Evolutionary conservation across 2,797 vertebrate species (phyloP).

Genomic region (Clamator glandarius): DNA sequence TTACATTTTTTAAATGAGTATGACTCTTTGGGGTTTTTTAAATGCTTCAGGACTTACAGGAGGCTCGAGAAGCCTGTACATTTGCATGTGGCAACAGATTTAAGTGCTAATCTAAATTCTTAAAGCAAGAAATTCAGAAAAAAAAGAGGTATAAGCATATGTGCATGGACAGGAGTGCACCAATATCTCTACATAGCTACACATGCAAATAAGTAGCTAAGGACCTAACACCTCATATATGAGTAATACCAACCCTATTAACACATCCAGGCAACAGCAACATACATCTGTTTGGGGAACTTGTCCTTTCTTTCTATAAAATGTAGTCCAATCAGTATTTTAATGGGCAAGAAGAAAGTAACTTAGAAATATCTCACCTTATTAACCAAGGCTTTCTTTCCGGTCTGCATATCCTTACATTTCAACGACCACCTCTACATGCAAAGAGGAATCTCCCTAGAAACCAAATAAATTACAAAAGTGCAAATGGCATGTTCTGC

Average conservation of each 20-base stretch:
- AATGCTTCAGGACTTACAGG: neutral
- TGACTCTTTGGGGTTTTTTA: neutral
- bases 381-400: neutral
- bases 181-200: neutral
- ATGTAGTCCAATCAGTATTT: neutral
- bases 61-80: neutral
- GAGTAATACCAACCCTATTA: conserved; percentile 15
- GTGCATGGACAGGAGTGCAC: neutral
- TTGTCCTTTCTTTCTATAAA: neutral
- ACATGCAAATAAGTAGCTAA: neutral
- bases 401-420: neutral
- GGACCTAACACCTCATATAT: conserved; percentile 23
- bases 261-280: conserved; percentile 12
- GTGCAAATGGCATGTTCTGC: neutral
- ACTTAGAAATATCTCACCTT: neutral
- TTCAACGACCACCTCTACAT: neutral
- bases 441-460: neutral
- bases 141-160: neutral
- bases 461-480: neutral
- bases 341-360: neutral
- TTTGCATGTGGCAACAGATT: neutral
- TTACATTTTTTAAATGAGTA: neutral
- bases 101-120: neutral
- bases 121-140: neutral
- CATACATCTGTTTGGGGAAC: neutral